These are phyloP conservation scores for Sparidentex hasta DNA, from an alignment of 2,797 vertebrate species.

Conservation along the genomic window DNA sequence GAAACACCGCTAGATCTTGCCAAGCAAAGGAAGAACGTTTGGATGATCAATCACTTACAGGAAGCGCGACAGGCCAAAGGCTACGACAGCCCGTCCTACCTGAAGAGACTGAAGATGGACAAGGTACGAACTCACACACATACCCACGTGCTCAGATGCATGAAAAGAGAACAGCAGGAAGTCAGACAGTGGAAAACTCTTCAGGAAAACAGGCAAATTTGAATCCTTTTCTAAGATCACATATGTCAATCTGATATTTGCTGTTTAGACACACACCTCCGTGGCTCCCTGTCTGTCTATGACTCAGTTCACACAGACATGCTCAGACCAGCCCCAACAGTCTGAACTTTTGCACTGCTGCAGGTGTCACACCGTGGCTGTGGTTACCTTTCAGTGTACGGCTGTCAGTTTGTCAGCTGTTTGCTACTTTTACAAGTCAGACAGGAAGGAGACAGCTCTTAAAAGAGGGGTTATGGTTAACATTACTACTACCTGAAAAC, in stretches of 20 bases:
- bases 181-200: neutral
- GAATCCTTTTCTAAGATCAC: neutral
- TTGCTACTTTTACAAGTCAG: constrained; percentile 8
- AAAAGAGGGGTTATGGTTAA: constrained; percentile 22
- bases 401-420: constrained; percentile 14
- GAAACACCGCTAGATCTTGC: constrained; percentile 98
- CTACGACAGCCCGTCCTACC: constrained; percentile 97
- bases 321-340: constrained; percentile 24
- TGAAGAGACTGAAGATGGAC: constrained; percentile 97
- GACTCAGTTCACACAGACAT: neutral
- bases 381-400: constrained; percentile 13
- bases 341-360: neutral
- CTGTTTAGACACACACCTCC: neutral
- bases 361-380: constrained; percentile 8
- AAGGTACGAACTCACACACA: constrained; percentile 86
- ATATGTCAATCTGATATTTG: neutral
- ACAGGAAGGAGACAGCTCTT: constrained; percentile 26
- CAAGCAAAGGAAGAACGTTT: constrained; percentile 98
- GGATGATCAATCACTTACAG: constrained; percentile 99
- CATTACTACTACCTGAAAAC: neutral
- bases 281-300: neutral
- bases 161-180: neutral
- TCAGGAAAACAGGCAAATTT: neutral
- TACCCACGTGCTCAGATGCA: neutral
- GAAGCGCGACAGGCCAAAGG: constrained; percentile 98